These are phyloP conservation scores for Macrosiphum euphorbiae DNA, from an alignment of 2,888 invertebrate species.

Conservation along the genomic window DNA sequence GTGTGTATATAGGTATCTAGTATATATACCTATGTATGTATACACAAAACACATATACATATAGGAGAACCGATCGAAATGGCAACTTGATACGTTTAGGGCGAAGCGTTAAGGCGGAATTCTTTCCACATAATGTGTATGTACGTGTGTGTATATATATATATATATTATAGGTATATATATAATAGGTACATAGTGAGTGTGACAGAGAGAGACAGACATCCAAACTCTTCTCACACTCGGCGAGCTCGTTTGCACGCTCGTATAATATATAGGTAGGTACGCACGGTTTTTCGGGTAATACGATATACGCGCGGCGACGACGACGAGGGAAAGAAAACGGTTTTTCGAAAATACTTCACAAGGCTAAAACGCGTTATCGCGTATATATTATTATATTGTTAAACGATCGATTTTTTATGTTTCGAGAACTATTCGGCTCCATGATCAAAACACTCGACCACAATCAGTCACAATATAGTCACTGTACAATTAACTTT, in stretches of 20 bases:
- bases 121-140: neutral
- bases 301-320: conserved; percentile 28
- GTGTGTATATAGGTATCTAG: neutral
- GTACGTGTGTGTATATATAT: neutral
- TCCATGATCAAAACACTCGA: neutral
- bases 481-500: neutral
- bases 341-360: conserved; percentile 26
- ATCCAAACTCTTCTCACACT: neutral
- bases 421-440: neutral
- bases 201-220: neutral
- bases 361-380: neutral
- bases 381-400: neutral
- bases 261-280: neutral
- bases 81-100: conserved; percentile 58
- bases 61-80: conserved; percentile 41
- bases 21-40: neutral
- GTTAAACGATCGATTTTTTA: neutral
- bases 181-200: too few relatives aligned
- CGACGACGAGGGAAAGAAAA: conserved; percentile 10
- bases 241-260: neutral
- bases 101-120: conserved; percentile 64
- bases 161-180: neutral
- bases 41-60: neutral
- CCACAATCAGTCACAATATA: neutral
- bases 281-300: neutral